phyloP scores from a whole-genome alignment of 2,888 invertebrate genomes.

The Epistrophella euchroma region DNA sequence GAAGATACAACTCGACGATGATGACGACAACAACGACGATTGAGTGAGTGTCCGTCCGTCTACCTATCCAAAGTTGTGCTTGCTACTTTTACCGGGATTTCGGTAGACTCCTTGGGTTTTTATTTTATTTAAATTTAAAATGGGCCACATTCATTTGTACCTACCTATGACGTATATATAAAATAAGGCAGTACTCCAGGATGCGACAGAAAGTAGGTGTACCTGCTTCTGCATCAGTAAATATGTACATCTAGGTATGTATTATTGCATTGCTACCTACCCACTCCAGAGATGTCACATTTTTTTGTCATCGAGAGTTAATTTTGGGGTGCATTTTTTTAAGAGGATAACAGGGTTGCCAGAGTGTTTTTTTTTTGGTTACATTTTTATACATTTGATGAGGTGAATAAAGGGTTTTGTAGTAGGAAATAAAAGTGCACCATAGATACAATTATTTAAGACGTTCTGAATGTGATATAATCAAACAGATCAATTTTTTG shows the following conservation, averaged over 20 bases:
- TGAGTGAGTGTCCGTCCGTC: constrained; percentile 56
- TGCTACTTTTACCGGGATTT: constrained; percentile 38
- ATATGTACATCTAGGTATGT: no score
- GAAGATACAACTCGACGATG: constrained; percentile 40
- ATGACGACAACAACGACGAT: constrained; percentile 16
- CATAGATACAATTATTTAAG: no score
- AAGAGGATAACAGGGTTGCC: constrained; percentile 2
- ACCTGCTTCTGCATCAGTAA: constrained; percentile 31
- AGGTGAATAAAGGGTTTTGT: background rate
- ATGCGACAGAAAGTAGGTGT: constrained; percentile 28
- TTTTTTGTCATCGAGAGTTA: constrained; percentile 9
- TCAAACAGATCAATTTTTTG: no score
- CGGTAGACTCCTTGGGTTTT: constrained; percentile 36
- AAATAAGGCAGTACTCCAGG: constrained; percentile 16
- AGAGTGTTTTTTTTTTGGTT: background rate
- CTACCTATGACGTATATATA: no score
- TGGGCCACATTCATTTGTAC: constrained; percentile 48
- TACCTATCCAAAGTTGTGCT: constrained; percentile 49
- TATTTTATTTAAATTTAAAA: constrained; percentile 58
- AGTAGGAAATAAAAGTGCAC: no score
- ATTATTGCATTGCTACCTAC: no score
- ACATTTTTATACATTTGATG: background rate
- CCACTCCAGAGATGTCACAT: constrained; percentile 36
- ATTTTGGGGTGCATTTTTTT: constrained; percentile 6
- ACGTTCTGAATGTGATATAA: no score